Evolutionary conservation across 2,797 vertebrate species (phyloP).

Genomic region (Bradypus variegatus): DNA sequence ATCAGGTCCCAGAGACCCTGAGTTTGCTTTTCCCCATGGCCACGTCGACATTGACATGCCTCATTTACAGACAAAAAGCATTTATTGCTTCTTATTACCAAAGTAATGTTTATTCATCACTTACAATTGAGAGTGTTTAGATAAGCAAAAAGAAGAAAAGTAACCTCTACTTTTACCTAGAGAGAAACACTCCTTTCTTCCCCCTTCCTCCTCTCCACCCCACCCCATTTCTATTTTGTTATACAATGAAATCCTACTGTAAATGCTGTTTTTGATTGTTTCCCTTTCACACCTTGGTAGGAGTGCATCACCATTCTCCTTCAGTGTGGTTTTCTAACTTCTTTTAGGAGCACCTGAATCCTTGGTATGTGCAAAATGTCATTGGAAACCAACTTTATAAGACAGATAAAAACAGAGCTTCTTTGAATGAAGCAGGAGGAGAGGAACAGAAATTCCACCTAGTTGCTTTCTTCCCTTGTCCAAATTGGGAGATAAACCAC

Average conservation of each 20-base stretch:
- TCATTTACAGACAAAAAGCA: not conserved
- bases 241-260: not conserved
- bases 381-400: not conserved
- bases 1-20: not conserved
- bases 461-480: not conserved
- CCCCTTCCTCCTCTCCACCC: not conserved
- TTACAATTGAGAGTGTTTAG: not conserved
- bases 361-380: not conserved
- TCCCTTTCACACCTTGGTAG: not conserved
- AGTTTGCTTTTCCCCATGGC: conserved; percentile 18
- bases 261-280: not conserved
- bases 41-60: not conserved
- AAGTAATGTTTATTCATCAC: not conserved
- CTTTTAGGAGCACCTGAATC: not conserved
- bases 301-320: not conserved
- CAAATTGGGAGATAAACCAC: not conserved
- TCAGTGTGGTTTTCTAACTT: not conserved
- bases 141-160: not conserved
- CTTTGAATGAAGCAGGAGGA: not conserved
- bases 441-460: not conserved
- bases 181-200: not conserved
- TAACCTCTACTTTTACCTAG: not conserved
- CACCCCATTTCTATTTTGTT: not conserved
- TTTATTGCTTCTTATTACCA: not conserved
- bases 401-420: not conserved